Base-by-base conservation (phyloP, 92 coral and sea anemone genomes). In the Epizoanthus fatuus region DNA sequence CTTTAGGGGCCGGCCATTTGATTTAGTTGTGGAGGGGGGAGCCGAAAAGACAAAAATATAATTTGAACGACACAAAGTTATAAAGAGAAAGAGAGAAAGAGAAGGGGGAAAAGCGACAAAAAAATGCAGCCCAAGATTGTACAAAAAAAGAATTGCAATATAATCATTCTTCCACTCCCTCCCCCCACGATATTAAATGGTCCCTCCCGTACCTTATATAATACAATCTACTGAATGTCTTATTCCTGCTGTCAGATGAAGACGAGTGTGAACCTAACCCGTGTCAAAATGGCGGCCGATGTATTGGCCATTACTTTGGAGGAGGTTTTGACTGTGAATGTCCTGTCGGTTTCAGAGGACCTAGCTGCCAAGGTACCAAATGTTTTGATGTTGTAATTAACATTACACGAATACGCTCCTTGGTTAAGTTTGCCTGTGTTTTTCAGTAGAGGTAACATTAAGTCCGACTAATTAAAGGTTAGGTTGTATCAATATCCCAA, bases 201-300 rank as follows among this genome's bases (percentile, higher is more conserved):
- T 0, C 8, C 75, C 8, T 70, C 4, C 17, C 56, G 14, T 5
- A 38, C 0, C 9, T 70, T 8, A 16, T 13, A 10, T 51, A 38
- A 13, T 4, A 35, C 29, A 38, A 38, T 22, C 12, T 3, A 17
- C 1, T 38, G 57, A 62, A 66, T 57, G 10, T 47, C 52, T 47
- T 47, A 47, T 47, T 47, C 52, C 65, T 20, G 1, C 40, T 17
- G 53, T 3, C 86, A 97, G 99, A 97, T 63, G 96, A 91, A 37
- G 98, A 97, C 37, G 93, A 95, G 77, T 97, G 99, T 64, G 92
- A 90, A 55, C 99, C 99, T 3, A 97, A 92, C 66, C 99, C 99
- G 0, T 97, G 99, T 60, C 93, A 93, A 53, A 96, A 97, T 60
- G 96, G 90, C 11, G 99, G 98, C 25, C 82, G 92, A 32, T 97